A percentile compares a stretch with the other conserved stretches of the same genome.
Conservation (phyloP, 53 echinoderm and acorn worm genomes). For the Glandiceps talaboti region DNA sequence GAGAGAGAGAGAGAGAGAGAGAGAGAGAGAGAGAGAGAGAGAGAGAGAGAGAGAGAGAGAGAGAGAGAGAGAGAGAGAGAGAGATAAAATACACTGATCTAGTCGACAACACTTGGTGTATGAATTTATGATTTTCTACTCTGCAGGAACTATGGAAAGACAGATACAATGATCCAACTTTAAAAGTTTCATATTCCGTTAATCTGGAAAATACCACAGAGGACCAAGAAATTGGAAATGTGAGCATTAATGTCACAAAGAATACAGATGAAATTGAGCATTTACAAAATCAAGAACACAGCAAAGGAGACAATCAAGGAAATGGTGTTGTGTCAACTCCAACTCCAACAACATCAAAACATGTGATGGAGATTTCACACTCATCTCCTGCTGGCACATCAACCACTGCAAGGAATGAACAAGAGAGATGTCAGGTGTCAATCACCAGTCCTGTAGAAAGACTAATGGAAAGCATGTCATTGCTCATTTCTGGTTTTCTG, state of each 20-base stretch:
- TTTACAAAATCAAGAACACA: neutral
- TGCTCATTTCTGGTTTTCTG: neutral
- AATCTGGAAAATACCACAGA: neutral
- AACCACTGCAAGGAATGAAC: neutral
- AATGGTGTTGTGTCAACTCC: neutral
- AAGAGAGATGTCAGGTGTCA: neutral
- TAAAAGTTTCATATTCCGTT: neutral
- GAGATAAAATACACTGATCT: too few relatives aligned
- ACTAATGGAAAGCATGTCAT: neutral
- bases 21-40: too few relatives aligned
- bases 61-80: too few relatives aligned
- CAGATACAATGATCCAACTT: conserved; percentile 16
- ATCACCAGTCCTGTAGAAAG: neutral
- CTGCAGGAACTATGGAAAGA: conserved; percentile 20
- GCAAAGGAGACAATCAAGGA: neutral
- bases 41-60: too few relatives aligned
- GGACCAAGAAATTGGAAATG: too few relatives aligned
- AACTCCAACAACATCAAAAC: neutral
- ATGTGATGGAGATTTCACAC: neutral
- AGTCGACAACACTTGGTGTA: too few relatives aligned
- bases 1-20: too few relatives aligned
- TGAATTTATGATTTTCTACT: neutral
- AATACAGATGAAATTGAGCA: neutral
- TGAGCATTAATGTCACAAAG: too few relatives aligned
- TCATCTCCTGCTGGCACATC: too few relatives aligned